Conservation (phyloP, 2,113 vertebrate genomes). For the Carassius gibelio region DNA sequence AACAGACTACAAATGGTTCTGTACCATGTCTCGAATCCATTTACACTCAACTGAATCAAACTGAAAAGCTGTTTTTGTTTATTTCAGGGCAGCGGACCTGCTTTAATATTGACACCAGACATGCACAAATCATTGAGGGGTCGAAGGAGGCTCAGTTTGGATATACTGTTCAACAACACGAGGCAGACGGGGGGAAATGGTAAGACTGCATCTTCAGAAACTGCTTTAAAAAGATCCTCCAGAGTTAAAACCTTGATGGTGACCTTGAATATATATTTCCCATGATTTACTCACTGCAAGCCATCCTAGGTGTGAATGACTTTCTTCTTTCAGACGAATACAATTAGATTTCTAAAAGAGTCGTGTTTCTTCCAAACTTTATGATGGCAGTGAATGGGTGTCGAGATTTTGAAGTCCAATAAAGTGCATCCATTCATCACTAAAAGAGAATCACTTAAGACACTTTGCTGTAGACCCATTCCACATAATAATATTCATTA, state of each 20-base stretch:
- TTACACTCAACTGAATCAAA: background rate
- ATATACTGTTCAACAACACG: slow-evolving; percentile 92
- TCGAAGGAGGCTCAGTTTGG: slow-evolving; percentile 86
- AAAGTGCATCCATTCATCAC: too few relatives aligned
- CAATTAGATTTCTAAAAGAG: too few relatives aligned
- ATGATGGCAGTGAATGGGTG: too few relatives aligned
- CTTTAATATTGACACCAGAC: slow-evolving; percentile 88
- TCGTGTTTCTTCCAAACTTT: too few relatives aligned
- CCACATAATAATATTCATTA: too few relatives aligned
- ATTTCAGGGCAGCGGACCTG: slow-evolving; percentile 75
- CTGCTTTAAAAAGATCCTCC: background rate
- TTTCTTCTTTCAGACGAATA: too few relatives aligned
- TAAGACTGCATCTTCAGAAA: slow-evolving; percentile 63
- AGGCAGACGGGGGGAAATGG: slow-evolving; percentile 86
- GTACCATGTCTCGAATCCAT: background rate
- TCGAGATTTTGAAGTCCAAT: too few relatives aligned
- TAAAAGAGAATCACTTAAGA: too few relatives aligned
- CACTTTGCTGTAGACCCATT: too few relatives aligned
- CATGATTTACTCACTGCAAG: too few relatives aligned
- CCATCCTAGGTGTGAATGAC: too few relatives aligned
- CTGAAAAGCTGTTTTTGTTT: background rate
- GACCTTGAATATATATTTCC: background rate
- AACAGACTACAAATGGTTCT: background rate
- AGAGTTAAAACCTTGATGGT: background rate
- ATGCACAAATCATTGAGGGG: slow-evolving; percentile 80